Base-by-base conservation (phyloP, 2,113 vertebrate species). In the Notarius quadriscutis region DNA sequence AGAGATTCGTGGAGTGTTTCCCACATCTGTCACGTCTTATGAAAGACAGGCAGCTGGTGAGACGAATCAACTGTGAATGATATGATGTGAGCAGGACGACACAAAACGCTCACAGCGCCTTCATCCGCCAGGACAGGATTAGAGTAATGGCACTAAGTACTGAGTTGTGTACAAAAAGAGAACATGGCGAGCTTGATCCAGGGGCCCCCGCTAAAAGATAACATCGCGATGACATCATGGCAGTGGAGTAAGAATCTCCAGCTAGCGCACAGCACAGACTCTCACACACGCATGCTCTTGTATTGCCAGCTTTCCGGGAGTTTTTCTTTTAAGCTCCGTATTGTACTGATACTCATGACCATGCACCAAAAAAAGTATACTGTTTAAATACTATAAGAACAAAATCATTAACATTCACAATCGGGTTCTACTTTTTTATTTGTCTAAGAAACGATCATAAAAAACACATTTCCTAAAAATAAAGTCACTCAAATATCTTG, bases 151-250 rank as follows among this genome's bases (percentile, higher is more conserved):
- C 30, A 22, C 27, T 20, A 79, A 55, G 75, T 58, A 55, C n/a
- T 18, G 75, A 79, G 60, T 17, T 65, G 75, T n/a, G 11, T 55
- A 65, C 34, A 67, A 79, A 57, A 85, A 18, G 25, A 27, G 72
- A 78, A 78, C 50, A 20, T 22, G 18, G 50, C 27, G 17, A 55
- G 65, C 51, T 71, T 6, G 18, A n/a, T 65, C 58, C 84, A 27
- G 34, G 57, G 57, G 72, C 57, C 75, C 48, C 60, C 12, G 12
- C 62, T 57, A 25, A 18, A 77, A 86, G 74, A 80, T 84, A 79
- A 34, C 84, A 67, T 69, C 79, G 57, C 71, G 0, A 84, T 86
- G 85, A 86, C 81, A 86, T 86, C 75, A 74, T 74, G 22, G 58
- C 2, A 30, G 67, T 69, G 14, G 41, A 84, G 81, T 30, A 80